phyloP scores from a whole-genome alignment of 2,113 vertebrate genomes.

The Plectropomus leopardus region DNA sequence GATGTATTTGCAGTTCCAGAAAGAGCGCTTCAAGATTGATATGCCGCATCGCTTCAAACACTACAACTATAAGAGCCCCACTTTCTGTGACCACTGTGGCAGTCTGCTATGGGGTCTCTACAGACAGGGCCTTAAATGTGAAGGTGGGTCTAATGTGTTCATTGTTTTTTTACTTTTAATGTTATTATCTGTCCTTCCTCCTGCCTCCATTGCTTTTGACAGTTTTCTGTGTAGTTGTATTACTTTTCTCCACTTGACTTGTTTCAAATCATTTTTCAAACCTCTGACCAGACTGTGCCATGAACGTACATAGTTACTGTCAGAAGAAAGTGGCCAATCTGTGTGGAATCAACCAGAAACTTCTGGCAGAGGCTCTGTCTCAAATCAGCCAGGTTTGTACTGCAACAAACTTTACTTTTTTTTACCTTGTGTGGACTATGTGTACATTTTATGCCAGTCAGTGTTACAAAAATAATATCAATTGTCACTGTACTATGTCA shows the following conservation, averaged over 20 bases:
- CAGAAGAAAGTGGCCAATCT: constrained; percentile 96
- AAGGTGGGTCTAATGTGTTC: constrained; percentile 84
- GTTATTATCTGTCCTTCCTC: not conserved
- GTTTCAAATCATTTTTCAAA: not conserved
- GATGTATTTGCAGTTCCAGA: constrained; percentile 91
- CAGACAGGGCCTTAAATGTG: constrained; percentile 96
- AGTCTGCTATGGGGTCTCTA: constrained; percentile 97
- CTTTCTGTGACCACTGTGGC: constrained; percentile 98
- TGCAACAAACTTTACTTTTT: not conserved
- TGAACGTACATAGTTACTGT: constrained; percentile 96
- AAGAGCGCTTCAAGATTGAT: constrained; percentile 98
- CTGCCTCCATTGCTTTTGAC: not conserved
- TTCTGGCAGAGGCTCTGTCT: constrained; percentile 94
- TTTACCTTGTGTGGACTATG: not conserved
- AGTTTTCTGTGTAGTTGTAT: constrained; percentile 3
- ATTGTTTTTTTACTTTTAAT: not conserved
- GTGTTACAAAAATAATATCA: not conserved
- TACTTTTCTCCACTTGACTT: not conserved
- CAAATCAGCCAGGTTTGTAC: constrained; percentile 90
- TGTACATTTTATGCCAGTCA: not conserved
- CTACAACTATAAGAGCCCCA: constrained; percentile 98
- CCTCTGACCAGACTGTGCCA: constrained; percentile 88
- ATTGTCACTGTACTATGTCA: not conserved
- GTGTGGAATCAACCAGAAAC: constrained; percentile 98
- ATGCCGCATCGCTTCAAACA: constrained; percentile 96